These are phyloP conservation scores for Adrianichthys oophorus DNA, from an alignment of 2,797 vertebrate genomes.

Conservation along the genomic window DNA sequence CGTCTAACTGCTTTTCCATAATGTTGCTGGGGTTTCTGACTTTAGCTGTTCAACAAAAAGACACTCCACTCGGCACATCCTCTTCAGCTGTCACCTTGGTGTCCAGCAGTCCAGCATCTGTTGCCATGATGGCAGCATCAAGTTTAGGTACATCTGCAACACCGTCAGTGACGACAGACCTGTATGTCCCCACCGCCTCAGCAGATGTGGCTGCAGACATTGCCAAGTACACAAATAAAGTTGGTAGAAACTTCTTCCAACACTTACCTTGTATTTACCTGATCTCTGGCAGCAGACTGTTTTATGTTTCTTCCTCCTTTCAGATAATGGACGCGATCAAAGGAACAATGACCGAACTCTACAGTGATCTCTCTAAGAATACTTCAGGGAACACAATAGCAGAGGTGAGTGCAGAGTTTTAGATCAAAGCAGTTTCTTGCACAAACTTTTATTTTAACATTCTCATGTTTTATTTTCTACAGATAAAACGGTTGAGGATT, in stretches of 20 bases:
- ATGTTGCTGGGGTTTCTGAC: conserved; percentile 5
- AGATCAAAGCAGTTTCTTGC: not conserved
- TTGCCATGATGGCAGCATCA: conserved; percentile 83
- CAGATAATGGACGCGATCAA: conserved; percentile 89
- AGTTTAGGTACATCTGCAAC: conserved; percentile 71
- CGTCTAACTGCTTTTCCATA: not conserved
- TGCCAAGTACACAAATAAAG: conserved; percentile 98
- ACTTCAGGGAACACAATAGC: conserved; percentile 95
- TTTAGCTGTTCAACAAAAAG: conserved; percentile 94
- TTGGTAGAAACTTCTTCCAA: conserved; percentile 64
- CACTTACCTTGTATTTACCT: too few relatives aligned
- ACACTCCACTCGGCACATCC: conserved; percentile 86
- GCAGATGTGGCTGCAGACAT: conserved; percentile 97
- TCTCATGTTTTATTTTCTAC: conserved; percentile 25
- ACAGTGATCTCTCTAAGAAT: conserved; percentile 94
- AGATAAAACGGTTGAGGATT: conserved; percentile 94
- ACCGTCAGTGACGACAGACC: conserved; percentile 79
- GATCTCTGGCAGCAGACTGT: too few relatives aligned
- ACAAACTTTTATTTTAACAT: not conserved
- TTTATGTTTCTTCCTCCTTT: not conserved
- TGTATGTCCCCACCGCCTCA: conserved; percentile 92
- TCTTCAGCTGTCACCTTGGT: conserved; percentile 91
- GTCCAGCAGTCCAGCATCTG: conserved; percentile 85
- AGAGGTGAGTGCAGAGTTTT: conserved; percentile 79
- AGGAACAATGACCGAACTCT: conserved; percentile 98